Evolutionary conservation across 2,888 invertebrate genomes (phyloP), one percentile per base, ranked within the genome.

Genomic region (Plagodis dolabraria): DNA sequence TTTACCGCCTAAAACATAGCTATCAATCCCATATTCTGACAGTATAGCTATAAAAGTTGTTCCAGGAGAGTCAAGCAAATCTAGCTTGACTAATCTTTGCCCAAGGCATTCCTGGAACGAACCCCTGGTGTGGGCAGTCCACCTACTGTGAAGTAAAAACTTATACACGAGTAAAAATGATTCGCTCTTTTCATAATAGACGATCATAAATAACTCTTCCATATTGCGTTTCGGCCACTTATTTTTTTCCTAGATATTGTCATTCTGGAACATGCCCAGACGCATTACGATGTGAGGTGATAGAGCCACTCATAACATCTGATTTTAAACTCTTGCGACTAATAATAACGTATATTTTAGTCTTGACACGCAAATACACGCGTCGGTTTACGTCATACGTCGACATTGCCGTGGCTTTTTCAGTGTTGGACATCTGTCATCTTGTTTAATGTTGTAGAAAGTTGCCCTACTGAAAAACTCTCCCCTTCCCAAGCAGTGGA

Each of bases 221-320:
- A 12, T 43, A 34, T 34, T 49, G 49, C 49, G 40, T 50, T 50
- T 50, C 42, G 42, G 42, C 22, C 49, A 40, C 40, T 22, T 12
- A 43, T 12, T 49, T 40, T 40, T 49, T 49, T 40, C 5, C n/a
- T 12, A 12, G 11, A 35, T 42, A 43, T 43, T 50, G 43, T 50
- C 44, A 52, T 44, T 52, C 44, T 52, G 51, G 51, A 52, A 52
- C 34, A 36, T 22, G 44, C 51, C 44, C 51, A 52, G 51, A 52
- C 51, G 44, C 44, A 45, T 52, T 52, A 36, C 44, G 35, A 52
- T 7, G 10, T 40, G 8, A 40, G 8, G 5, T n/a, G 34, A 34
- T 34, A 51, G 44, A 36, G 5, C 51, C 51, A 45, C 51, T 51
- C 38, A 36, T 52, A 52, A 52, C 45, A 45, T 52, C 52, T 45